Percentiles rank a stretch among this genome's conserved stretches.
phyloP scores from a whole-genome alignment of 2,797 vertebrate species.

The Sarcophilus harrisii region DNA sequence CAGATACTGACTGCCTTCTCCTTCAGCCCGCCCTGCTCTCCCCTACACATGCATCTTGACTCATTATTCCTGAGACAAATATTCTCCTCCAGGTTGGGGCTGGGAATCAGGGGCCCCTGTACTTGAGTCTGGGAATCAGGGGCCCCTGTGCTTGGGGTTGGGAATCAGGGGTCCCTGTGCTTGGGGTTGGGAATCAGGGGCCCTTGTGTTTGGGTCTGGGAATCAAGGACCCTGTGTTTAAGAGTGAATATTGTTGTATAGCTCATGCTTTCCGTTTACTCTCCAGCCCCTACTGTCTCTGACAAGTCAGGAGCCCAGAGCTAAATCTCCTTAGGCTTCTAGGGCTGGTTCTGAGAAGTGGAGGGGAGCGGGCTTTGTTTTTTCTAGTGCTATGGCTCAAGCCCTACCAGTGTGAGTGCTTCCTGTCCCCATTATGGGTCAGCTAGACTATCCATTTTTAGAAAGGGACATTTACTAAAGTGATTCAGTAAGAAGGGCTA shows the following conservation, averaged over 20 bases:
- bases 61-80: background rate
- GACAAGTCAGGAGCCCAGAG: background rate
- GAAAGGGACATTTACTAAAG: background rate
- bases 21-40: background rate
- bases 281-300: background rate
- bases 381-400: background rate
- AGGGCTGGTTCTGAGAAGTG: background rate
- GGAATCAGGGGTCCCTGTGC: no score
- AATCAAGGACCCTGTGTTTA: background rate
- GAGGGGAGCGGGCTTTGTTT: no score
- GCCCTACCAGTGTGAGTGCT: background rate
- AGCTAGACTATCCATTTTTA: background rate
- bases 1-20: background rate
- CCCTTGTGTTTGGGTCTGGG: no score
- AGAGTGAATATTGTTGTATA: background rate
- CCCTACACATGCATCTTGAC: background rate
- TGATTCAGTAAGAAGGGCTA: background rate
- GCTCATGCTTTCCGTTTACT: background rate
- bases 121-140: no score
- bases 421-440: background rate
- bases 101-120: no score
- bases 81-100: background rate
- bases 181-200: no score
- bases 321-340: background rate
- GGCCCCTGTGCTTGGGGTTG: no score